Evolutionary conservation across 2,113 vertebrate genomes (phyloP).

Genomic region (Myanophis thanlyinensis): DNA sequence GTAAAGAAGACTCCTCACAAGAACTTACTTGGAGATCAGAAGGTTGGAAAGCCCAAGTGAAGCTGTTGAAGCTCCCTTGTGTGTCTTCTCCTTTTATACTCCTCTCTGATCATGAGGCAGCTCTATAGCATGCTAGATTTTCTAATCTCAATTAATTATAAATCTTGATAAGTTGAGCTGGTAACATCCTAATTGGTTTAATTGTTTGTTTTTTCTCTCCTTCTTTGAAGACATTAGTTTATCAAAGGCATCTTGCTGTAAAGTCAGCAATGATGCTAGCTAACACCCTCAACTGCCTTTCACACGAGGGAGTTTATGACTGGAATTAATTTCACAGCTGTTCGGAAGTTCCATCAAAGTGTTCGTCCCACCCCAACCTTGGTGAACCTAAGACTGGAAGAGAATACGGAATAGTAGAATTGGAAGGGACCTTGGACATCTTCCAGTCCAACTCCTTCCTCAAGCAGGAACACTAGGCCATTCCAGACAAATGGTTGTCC

Average conservation of each 20-base stretch:
- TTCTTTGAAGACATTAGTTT: background rate
- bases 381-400: background rate
- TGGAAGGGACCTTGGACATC: background rate
- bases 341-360: too few relatives aligned
- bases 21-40: conserved; percentile 5
- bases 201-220: background rate
- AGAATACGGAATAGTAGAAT: background rate
- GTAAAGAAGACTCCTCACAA: too few relatives aligned
- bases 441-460: background rate
- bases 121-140: background rate
- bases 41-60: background rate
- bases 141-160: background rate
- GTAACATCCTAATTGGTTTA: background rate
- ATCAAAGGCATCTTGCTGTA: background rate
- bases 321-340: background rate
- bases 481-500: background rate
- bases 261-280: background rate
- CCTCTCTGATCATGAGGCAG: background rate
- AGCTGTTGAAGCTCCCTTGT: background rate
- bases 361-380: too few relatives aligned
- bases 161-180: background rate
- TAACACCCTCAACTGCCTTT: background rate
- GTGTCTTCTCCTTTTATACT: background rate
- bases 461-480: background rate
- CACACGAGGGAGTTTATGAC: background rate